Conservation (phyloP, 2,888 invertebrate species). For the Standfussiana lucernea region DNA sequence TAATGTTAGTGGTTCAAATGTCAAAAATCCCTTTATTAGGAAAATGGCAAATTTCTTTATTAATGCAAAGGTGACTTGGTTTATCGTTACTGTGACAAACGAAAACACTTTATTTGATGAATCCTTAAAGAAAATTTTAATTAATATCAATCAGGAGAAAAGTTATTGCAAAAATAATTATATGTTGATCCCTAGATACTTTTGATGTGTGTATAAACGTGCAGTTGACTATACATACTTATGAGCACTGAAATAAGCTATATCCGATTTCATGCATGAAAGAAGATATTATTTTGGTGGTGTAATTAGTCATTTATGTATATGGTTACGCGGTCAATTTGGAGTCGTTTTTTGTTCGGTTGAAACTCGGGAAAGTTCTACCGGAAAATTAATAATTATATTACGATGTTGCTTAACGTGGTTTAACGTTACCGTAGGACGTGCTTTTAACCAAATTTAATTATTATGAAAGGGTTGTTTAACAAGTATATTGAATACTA, state of each 20-base stretch:
- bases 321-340: not conserved
- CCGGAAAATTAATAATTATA: conserved; percentile 1
- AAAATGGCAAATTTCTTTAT: too few species aligned
- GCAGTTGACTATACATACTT: not conserved
- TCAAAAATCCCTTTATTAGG: too few species aligned
- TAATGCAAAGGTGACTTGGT: too few species aligned
- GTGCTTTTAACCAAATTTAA: conserved; percentile 19
- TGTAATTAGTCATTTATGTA: conserved; percentile 5
- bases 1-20: too few species aligned
- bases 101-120: too few species aligned
- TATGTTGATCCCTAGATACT: too few species aligned
- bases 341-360: not conserved
- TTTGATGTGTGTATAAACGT: not conserved
- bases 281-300: not conserved
- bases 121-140: too few species aligned
- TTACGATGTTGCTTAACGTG: conserved; percentile 9
- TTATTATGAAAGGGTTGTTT: conserved; percentile 10
- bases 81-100: too few species aligned
- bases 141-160: too few species aligned
- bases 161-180: too few species aligned
- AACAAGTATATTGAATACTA: not conserved
- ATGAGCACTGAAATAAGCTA: not conserved
- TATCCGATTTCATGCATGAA: not conserved
- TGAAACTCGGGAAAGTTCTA: not conserved
- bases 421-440: not conserved